These are phyloP conservation scores for Azorinus chamasolen DNA, from an alignment of 2,888 invertebrate species.

Conservation along the genomic window DNA sequence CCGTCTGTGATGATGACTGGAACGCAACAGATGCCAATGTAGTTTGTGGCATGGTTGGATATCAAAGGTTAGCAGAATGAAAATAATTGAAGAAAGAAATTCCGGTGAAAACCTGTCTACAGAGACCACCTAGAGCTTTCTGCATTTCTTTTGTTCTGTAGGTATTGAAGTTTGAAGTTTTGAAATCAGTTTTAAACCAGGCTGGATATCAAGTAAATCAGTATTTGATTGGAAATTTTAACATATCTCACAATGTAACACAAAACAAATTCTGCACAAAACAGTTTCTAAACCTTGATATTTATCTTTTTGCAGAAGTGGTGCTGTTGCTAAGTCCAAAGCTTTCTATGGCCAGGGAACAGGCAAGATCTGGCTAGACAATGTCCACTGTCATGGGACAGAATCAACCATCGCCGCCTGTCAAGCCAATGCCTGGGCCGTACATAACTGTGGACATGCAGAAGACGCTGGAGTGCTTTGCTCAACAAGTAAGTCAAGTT, in stretches of 20 bases:
- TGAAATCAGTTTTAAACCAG: no score
- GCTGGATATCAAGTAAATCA: no score
- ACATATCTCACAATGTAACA: no score
- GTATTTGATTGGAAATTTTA: no score
- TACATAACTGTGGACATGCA: slow-evolving; percentile 60
- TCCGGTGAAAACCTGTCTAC: no score
- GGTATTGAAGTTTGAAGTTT: no score
- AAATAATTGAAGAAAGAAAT: neutral
- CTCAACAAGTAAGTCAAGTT: slow-evolving; percentile 40
- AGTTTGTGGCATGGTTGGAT: slow-evolving; percentile 79
- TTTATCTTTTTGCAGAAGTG: slow-evolving; percentile 36
- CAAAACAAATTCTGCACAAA: no score
- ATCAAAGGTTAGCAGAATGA: slow-evolving; percentile 42
- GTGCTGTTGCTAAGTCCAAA: slow-evolving; percentile 33
- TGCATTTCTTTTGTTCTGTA: no score
- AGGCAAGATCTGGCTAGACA: slow-evolving; percentile 59
- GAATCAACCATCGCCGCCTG: slow-evolving; percentile 47
- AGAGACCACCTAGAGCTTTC: no score
- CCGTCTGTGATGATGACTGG: slow-evolving; percentile 75
- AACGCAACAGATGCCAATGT: slow-evolving; percentile 67
- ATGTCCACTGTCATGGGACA: slow-evolving; percentile 56
- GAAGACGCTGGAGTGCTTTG: slow-evolving; percentile 90
- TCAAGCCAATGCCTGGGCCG: slow-evolving; percentile 55
- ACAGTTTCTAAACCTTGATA: no score
- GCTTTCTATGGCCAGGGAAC: slow-evolving; percentile 55